phyloP scores from a whole-genome alignment of 1,140 invertebrate species.

The Acromyrmex heyeri region DNA sequence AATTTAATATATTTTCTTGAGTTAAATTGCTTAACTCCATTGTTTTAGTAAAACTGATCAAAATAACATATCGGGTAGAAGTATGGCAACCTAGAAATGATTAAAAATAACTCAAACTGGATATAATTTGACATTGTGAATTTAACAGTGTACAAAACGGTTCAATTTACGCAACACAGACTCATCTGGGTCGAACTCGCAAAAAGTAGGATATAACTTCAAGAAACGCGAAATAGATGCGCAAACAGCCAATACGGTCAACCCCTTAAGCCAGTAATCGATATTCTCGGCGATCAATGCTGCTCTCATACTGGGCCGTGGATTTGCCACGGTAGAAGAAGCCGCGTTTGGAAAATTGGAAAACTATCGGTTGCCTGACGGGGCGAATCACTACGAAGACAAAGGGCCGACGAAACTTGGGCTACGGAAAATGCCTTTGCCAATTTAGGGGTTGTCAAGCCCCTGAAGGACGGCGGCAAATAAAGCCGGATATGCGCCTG shows the following conservation, averaged over 20 bases:
- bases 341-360: constrained; percentile 63
- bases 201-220: constrained; percentile 37
- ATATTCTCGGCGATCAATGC: constrained; percentile 48
- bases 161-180: constrained; percentile 3
- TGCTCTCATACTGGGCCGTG: constrained; percentile 5
- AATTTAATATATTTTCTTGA: no score
- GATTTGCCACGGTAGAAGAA: neutral
- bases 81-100: no score
- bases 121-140: no score
- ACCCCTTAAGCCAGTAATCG: constrained; percentile 57
- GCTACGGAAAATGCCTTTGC: constrained; percentile 36
- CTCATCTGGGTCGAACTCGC: constrained; percentile 30
- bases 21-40: no score
- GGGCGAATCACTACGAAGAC: constrained; percentile 62
- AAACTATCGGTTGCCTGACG: constrained; percentile 55
- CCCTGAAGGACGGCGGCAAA: constrained; percentile 55
- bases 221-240: constrained; percentile 57
- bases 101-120: no score
- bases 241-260: constrained; percentile 53
- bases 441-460: constrained; percentile 67
- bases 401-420: constrained; percentile 51
- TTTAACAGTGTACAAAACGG: neutral
- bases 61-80: no score
- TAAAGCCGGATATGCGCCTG: constrained; percentile 53
- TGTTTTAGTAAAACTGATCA: no score